Conservation (phyloP, 2,888 invertebrate species). For the Pandemis heparana region DNA sequence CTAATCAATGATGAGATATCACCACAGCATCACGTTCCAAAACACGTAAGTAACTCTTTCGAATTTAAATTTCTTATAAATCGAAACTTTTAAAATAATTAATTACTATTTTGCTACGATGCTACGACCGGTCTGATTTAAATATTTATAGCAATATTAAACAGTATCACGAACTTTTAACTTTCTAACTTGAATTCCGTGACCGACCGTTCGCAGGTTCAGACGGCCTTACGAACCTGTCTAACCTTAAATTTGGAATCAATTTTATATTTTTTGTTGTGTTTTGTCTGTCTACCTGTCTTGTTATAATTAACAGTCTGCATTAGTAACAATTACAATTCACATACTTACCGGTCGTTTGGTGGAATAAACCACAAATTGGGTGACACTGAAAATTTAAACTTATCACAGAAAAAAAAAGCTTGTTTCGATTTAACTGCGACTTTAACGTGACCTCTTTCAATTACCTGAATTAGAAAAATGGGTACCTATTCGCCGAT, state of each 20-base stretch:
- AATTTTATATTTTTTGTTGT: slow-evolving; percentile 8
- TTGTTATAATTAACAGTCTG: neutral
- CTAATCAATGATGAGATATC: slow-evolving; percentile 42
- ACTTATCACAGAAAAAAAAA: too few relatives aligned
- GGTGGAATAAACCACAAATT: too few relatives aligned
- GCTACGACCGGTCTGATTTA: slow-evolving; percentile 56
- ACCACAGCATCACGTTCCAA: slow-evolving; percentile 30
- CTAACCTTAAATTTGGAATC: slow-evolving; percentile 19
- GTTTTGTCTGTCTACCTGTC: neutral
- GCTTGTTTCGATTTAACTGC: too few relatives aligned
- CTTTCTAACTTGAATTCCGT: slow-evolving; percentile 67
- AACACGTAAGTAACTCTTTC: slow-evolving; percentile 36
- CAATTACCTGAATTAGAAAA: too few relatives aligned
- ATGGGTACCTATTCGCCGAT: too few relatives aligned
- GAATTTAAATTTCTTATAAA: slow-evolving; percentile 38
- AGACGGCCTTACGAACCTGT: slow-evolving; percentile 40
- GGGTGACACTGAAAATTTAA: too few relatives aligned
- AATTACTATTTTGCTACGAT: slow-evolving; percentile 46
- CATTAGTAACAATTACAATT: too few relatives aligned
- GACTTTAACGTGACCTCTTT: too few relatives aligned
- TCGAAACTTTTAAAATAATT: slow-evolving; percentile 44
- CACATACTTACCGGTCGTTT: too few relatives aligned
- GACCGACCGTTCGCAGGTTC: slow-evolving; percentile 51
- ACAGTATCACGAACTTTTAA: slow-evolving; percentile 56
- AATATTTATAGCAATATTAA: slow-evolving; percentile 55